Conservation (phyloP, 2,888 invertebrate species). For the Dione juno region DNA sequence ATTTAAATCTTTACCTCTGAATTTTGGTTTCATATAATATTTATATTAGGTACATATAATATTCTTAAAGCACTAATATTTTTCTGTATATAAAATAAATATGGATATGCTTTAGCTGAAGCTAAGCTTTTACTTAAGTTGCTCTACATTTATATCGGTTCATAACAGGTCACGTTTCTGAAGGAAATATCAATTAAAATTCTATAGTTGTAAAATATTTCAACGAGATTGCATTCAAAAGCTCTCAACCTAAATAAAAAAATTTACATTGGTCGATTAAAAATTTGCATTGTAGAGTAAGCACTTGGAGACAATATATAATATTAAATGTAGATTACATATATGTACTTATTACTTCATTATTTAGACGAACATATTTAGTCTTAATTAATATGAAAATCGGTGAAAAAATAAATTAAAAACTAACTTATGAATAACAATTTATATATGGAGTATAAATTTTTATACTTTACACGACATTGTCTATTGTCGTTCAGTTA, state of each 20-base stretch:
- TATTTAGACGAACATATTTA: constrained; percentile 1
- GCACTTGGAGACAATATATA: neutral
- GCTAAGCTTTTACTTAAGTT: neutral
- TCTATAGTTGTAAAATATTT: neutral
- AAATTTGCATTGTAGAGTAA: constrained; percentile 12
- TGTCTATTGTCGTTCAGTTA: constrained; percentile 32
- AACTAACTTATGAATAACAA: constrained; percentile 18
- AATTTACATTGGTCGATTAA: neutral
- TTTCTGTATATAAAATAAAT: neutral
- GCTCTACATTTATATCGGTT: neutral
- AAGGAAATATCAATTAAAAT: neutral
- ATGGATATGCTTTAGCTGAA: neutral
- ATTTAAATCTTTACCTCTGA: too few relatives aligned
- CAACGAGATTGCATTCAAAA: too few relatives aligned
- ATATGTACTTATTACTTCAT: constrained; percentile 1
- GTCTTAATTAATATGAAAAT: neutral
- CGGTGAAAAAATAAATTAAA: neutral
- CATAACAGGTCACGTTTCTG: neutral
- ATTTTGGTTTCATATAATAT: too few relatives aligned
- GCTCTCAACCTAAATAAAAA: neutral
- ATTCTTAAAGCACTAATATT: too few relatives aligned
- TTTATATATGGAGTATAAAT: neutral
- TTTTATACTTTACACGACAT: constrained; percentile 29
- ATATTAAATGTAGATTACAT: constrained; percentile 1
- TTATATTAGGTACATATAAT: too few relatives aligned